phyloP scores from a whole-genome alignment of 2,797 vertebrate genomes.

The Rhinella marina region DNA sequence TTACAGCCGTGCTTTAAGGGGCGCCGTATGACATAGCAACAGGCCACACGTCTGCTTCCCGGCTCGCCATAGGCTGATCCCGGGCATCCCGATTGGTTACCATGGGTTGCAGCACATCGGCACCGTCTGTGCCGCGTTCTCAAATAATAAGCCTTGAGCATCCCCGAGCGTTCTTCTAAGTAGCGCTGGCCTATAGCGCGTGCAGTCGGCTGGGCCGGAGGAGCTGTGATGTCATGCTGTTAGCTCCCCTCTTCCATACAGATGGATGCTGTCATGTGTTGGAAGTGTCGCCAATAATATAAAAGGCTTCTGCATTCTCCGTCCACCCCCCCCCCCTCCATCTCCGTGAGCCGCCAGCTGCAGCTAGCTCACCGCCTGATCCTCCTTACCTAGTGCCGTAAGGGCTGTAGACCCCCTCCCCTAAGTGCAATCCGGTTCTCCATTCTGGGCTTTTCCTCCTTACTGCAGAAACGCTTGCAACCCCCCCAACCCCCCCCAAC shows the following conservation, averaged over 20 bases:
- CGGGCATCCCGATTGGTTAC: slow-evolving; percentile 21
- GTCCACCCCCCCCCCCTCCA: slow-evolving; percentile 53
- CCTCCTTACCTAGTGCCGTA: slow-evolving; percentile 81
- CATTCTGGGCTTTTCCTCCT: not conserved
- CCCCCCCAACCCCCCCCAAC: not conserved
- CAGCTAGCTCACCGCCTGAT: slow-evolving; percentile 71
- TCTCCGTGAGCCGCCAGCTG: slow-evolving; percentile 80
- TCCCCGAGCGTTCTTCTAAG: slow-evolving; percentile 30
- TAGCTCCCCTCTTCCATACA: slow-evolving; percentile 81
- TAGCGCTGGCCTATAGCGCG: slow-evolving; percentile 75
- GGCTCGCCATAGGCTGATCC: not conserved
- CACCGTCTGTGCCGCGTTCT: not conserved
- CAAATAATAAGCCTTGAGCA: slow-evolving; percentile 3
- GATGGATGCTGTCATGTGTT: slow-evolving; percentile 92
- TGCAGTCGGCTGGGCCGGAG: slow-evolving; percentile 75
- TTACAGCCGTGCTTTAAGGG: not conserved
- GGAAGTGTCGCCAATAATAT: slow-evolving; percentile 91
- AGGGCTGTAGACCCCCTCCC: slow-evolving; percentile 80
- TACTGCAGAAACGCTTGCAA: slow-evolving; percentile 5
- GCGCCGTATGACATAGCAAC: slow-evolving; percentile 17
- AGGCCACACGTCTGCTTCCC: slow-evolving; percentile 15
- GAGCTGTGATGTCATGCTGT: slow-evolving; percentile 79
- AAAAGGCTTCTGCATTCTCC: slow-evolving; percentile 84
- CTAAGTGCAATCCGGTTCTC: slow-evolving; percentile 73
- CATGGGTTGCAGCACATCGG: not conserved